phyloP scores from a whole-genome alignment of 1,140 invertebrate species.

The Caenorhabditis latens region DNA sequence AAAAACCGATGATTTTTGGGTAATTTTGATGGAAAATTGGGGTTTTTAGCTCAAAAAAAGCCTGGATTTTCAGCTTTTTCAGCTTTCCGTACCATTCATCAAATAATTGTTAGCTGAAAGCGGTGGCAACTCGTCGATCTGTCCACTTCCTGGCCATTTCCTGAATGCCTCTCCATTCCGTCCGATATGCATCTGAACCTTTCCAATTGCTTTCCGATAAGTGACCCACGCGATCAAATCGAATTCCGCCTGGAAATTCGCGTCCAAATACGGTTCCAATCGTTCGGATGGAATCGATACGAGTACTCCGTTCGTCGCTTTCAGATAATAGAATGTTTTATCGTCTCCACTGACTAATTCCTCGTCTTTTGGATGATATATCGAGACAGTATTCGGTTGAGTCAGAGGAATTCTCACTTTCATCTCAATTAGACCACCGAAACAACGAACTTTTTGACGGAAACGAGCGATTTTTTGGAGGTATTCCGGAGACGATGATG shows the following conservation, averaged over 20 bases:
- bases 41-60: no score
- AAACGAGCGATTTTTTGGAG: not conserved
- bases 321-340: not conserved
- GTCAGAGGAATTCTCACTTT: not conserved
- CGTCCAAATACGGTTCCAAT: not conserved
- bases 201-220: constrained; percentile 15
- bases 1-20: no score
- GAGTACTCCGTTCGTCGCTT: constrained; percentile 4
- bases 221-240: constrained; percentile 7
- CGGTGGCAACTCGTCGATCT: not conserved
- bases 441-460: not conserved
- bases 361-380: not conserved
- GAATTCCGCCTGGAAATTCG: not conserved
- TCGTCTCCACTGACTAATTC: not conserved
- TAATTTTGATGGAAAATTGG: no score
- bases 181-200: not conserved
- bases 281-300: not conserved
- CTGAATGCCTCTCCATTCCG: not conserved
- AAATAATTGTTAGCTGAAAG: not conserved
- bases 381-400: not conserved
- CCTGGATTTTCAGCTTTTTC: no score
- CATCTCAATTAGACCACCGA: constrained; percentile 13
- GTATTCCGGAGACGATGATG: not conserved
- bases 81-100: not conserved
- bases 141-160: no score